Evolutionary conservation across 2,888 invertebrate species (phyloP).

Genomic region (Alsophila aescularia): DNA sequence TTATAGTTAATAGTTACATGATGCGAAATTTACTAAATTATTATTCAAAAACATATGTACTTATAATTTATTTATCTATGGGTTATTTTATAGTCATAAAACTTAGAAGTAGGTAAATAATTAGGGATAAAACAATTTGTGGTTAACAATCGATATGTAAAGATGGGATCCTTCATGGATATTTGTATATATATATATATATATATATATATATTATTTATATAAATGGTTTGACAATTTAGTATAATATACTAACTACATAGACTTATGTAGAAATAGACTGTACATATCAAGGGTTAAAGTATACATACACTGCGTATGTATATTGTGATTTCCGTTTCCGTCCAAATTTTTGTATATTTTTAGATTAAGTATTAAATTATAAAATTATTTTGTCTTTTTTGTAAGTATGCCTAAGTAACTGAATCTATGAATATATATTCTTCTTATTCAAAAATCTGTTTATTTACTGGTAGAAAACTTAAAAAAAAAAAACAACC

Average conservation of each 20-base stretch:
- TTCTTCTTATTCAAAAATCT: conserved; percentile 9
- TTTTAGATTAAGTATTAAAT: conserved; percentile 57
- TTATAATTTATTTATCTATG: conserved; percentile 6
- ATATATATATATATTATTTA: conserved; percentile 21
- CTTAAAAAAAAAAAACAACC: too few relatives aligned
- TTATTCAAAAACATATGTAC: neutral
- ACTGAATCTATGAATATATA: conserved; percentile 29
- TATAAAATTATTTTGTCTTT: conserved; percentile 66
- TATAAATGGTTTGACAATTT: conserved; percentile 36
- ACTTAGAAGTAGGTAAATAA: neutral
- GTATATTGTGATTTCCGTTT: conserved; percentile 72
- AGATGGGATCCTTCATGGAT: neutral
- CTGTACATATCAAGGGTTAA: conserved; percentile 41
- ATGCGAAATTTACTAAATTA: conserved; percentile 7
- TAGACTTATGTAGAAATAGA: conserved; percentile 63
- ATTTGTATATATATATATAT: conserved; percentile 5
- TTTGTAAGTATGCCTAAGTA: conserved; percentile 46
- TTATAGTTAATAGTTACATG: neutral
- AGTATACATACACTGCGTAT: conserved; percentile 73
- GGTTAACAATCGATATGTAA: neutral
- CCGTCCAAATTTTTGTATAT: conserved; percentile 60
- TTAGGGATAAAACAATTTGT: neutral
- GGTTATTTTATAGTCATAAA: neutral
- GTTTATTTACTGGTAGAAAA: neutral
- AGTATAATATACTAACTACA: conserved; percentile 50